Evolutionary conservation across 2,888 invertebrate species (phyloP).

Genomic region (Omphaloscelis lunosa): DNA sequence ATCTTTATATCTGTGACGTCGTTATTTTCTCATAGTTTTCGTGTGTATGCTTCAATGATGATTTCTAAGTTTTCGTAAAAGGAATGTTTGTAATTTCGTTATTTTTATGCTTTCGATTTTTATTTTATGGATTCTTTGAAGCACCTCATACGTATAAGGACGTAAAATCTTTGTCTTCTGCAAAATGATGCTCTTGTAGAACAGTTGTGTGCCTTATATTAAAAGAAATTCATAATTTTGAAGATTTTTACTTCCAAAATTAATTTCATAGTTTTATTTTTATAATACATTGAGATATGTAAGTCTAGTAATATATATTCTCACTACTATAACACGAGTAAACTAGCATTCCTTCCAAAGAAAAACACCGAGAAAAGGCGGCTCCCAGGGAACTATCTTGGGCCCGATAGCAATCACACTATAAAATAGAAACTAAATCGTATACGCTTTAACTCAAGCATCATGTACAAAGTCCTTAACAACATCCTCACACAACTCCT

Average conservation of each 20-base stretch:
- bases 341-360: background rate
- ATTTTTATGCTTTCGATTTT: slow-evolving; percentile 31
- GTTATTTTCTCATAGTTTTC: slow-evolving; percentile 63
- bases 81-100: slow-evolving; percentile 21
- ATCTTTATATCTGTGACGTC: slow-evolving; percentile 50
- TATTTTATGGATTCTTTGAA: slow-evolving; percentile 26
- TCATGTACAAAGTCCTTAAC: slow-evolving; percentile 59
- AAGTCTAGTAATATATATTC: background rate
- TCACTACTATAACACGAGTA: background rate
- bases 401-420: slow-evolving; percentile 23
- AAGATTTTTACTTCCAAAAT: background rate
- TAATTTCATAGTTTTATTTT: background rate
- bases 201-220: background rate
- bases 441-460: slow-evolving; percentile 18
- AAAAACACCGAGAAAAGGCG: background rate
- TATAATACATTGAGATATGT: background rate
- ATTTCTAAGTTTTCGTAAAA: slow-evolving; percentile 50
- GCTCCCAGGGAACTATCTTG: slow-evolving; percentile 24
- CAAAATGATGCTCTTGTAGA: background rate
- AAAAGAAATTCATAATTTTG: too few species aligned
- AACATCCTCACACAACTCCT: slow-evolving; percentile 34
- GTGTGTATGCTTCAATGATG: slow-evolving; percentile 46
- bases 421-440: slow-evolving; percentile 38
- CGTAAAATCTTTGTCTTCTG: background rate
- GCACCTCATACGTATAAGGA: background rate